Base-by-base conservation (phyloP, 2,113 vertebrate species). In the Perognathus longimembris region DNA sequence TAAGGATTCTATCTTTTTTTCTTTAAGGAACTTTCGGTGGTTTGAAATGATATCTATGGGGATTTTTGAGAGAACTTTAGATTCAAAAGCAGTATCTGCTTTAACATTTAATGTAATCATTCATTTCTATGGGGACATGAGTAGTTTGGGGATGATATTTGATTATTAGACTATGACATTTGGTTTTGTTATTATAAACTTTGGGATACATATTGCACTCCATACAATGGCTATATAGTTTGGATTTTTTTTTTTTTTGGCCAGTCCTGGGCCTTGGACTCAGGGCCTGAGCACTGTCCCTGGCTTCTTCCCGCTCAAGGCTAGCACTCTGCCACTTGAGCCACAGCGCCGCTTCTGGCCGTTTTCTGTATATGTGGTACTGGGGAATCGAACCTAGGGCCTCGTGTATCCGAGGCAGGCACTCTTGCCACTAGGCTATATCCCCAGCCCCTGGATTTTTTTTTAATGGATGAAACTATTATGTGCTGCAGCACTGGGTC, bases 101-200 rank as follows among this genome's bases (percentile, higher is more conserved):
- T 89, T 92, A 89, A 64, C 85, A 85, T 22, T 61, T 54, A 70
- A 50, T 7, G 67, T 26, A 85, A 22, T 10, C 18, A 78, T n/a
- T 92, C 87, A 82, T 92, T 90, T 95, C 87, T 91, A 8, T 77
- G 59, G 95, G n/a, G 64, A 74, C 42, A 88, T 85, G 66, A 75
- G 7, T 88, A 61, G 92, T 77, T 89, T 92, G 57, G 11, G 61
- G 67, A 36, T 83, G 28, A 40, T 50, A 86, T 94, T 74, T 86
- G 34, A 69, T 54, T 82, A 90, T 93, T 84, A 34, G 32, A 64
- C 79, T n/a, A 42, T 15, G 0, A 3, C 21, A 66, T 91, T 54
- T 89, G 30, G 59, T 83, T 90, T 83, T 14, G 22, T 20, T 91
- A 22, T 85, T 67, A 71, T 30, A 79, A 83, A 80, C 80, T 66